Base-by-base conservation (phyloP, 2,113 vertebrate species). In the Poeciliopsis prolifica region DNA sequence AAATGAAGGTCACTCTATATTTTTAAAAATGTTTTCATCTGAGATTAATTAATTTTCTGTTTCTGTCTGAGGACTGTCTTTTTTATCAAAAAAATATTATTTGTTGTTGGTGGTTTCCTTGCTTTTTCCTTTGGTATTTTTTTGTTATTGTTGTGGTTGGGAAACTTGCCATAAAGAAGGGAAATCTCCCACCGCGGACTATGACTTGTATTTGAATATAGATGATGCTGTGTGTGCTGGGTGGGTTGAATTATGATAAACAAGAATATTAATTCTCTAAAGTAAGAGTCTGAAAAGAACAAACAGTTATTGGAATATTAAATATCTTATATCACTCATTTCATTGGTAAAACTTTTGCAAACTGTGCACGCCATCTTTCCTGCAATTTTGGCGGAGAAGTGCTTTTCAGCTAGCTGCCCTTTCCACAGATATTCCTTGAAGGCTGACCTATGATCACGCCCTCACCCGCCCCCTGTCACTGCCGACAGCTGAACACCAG, bases 381-480 rank as follows among this genome's bases (percentile, higher is more conserved):
- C 75, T 72, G 17, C 68, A 48, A 22, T 44, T 77, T 42, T 28
- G 61, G 79, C 62, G 68, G 48, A 77, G 37, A 83, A 81, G 77
- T 76, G 70, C 65, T 82, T 85, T 86, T 88, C 74, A 35, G 73
- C 80, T 70, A 63, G 72, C 72, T 86, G 75, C 78, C 80, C 86
- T 90, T 90, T 90, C 75, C 79, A 74, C 28, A 75, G 80, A 74
- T 86, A 70, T 85, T 78, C 80, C 70, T 82, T 81, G 58, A 87
- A 81, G 77, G 77, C 61, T 88, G 81, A 87, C 88, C 87, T 83
- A 70, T 87, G 74, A 90, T 88, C 71, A 79, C 81, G 81, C 54
- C 68, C 60, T 30, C 40, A 48, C 17, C 61, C 44, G 60, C 11
- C n/a, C 48, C 14, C 44, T 31, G 30, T 62, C 63, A 42, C 7